phyloP scores from a whole-genome alignment of 2,888 invertebrate species.

The Thereva nobilitata region DNA sequence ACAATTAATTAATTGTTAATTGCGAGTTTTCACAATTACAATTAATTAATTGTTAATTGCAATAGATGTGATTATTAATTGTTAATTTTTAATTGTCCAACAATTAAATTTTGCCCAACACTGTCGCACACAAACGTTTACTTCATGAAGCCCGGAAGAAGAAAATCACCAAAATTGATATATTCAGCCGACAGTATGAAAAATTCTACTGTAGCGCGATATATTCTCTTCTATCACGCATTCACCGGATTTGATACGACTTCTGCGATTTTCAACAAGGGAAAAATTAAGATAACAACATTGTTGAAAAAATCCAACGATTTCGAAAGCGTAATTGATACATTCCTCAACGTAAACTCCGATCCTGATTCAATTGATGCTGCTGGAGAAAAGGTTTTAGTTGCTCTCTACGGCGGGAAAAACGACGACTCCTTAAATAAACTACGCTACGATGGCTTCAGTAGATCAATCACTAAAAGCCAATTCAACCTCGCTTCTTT shows the following conservation, averaged over 20 bases:
- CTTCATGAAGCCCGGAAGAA: no score
- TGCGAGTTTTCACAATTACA: background rate
- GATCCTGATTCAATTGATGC: no score
- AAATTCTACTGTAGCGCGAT: no score
- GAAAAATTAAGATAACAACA: background rate
- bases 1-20: background rate
- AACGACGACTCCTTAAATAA: background rate
- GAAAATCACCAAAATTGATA: no score
- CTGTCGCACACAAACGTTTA: no score
- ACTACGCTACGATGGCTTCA: background rate
- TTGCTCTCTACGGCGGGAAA: constrained; percentile 1
- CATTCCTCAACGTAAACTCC: background rate
- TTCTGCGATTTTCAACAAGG: background rate
- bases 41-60: no score
- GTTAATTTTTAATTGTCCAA: no score
- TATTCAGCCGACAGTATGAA: no score
- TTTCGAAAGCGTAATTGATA: background rate
- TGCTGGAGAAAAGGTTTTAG: background rate
- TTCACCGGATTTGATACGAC: background rate
- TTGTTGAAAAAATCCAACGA: background rate
- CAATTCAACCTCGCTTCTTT: constrained; percentile 4
- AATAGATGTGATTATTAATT: no score
- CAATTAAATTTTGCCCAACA: no score
- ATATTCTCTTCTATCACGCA: no score
- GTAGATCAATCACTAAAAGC: background rate